Evolutionary conservation across 1,140 invertebrate species (phyloP), one percentile per base, ranked within the genome.

Genomic region (Meloidogyne floridensis): DNA sequence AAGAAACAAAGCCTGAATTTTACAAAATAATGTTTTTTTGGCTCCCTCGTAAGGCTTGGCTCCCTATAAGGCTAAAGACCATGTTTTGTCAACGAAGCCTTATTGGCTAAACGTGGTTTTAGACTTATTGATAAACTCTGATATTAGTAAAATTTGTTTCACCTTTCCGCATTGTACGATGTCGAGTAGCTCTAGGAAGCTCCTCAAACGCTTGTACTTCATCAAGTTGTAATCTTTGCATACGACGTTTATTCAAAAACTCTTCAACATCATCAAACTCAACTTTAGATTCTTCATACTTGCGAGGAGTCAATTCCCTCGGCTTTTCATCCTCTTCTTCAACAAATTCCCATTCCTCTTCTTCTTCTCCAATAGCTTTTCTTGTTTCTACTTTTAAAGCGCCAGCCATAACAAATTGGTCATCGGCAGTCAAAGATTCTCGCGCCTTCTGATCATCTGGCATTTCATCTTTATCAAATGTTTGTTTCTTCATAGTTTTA

Each of bases 241-340:
- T 77, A 6, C 75, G 53, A 3, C 80, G 72, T 42, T 75, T 71
- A 20, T 75, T 75, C 73, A 81, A 54, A 53, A 81, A 81, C 3
- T 81, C 72, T 43, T 81, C 80, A 15, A 81, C 80, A 43, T 76
- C 80, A 53, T 81, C 73, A 20, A 75, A 76, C 51, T 76, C 80
- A 18, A 47, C 73, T 15, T 72, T 47, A 11, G 56, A 43, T 53
- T 81, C 72, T 10, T 81, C 80, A n/a, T 81, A 76, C 11, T 76
- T 54, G 0, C 8, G 10, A 32, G 32, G 32, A 1, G 32, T 32
- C 4, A 65, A 6, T 65, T 65, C 59, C 59, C n/a, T 65, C n/a
- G 15, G 15, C 7, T 65, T 65, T 2, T 76, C 20, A 54, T 15
- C 2, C 2, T 54, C 53, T 13, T 13, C 75, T 54, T 77, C 75